Conservation (phyloP, 2,797 vertebrate species). For the Columba guinea region DNA sequence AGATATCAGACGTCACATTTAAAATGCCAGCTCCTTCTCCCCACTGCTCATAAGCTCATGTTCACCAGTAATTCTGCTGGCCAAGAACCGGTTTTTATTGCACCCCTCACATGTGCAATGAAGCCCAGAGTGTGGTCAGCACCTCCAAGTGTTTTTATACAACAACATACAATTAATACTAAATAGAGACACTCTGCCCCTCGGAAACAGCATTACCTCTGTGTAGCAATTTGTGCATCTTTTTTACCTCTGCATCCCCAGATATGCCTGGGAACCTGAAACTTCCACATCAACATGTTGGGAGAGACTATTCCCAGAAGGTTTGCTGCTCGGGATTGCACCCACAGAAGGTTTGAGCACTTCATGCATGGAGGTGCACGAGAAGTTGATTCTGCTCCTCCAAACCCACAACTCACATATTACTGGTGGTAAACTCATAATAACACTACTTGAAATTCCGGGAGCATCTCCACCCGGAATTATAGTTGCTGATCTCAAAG, state of each 20-base stretch:
- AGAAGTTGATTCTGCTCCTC: not conserved
- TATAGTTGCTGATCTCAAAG: slow-evolving; percentile 33
- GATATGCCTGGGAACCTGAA: accelerated
- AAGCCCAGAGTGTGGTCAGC: not conserved
- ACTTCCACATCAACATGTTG: not conserved
- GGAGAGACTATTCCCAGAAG: not conserved
- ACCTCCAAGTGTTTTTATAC: not conserved
- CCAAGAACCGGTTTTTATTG: not conserved
- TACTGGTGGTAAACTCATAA: not conserved
- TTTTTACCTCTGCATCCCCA: not conserved
- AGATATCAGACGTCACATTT: not conserved
- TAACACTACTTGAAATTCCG: not conserved
- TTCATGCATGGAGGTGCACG: not conserved
- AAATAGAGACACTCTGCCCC: not conserved
- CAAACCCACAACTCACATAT: not conserved
- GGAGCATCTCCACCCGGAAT: not conserved
- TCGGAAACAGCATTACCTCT: not conserved
- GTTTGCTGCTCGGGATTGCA: not conserved
- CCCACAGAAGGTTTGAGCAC: not conserved
- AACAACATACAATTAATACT: not conserved
- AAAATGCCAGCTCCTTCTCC: not conserved
- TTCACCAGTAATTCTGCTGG: not conserved
- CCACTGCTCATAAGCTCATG: not conserved
- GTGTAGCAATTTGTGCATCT: not conserved
- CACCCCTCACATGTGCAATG: not conserved